These are phyloP conservation scores for Hoplias malabaricus DNA, from an alignment of 2,113 vertebrate genomes.

Conservation along the genomic window DNA sequence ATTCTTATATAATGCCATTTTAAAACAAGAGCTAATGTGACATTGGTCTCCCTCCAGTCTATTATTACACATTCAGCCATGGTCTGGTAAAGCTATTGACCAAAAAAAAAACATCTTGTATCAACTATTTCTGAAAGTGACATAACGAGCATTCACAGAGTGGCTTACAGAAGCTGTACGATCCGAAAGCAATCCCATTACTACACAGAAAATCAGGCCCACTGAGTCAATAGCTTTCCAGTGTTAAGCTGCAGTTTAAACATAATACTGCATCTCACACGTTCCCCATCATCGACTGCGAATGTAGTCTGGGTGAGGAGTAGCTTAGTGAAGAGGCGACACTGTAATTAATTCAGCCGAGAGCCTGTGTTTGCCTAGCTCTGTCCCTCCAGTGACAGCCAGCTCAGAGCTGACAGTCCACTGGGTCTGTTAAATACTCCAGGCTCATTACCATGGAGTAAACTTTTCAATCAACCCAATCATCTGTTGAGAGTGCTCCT, in stretches of 20 bases:
- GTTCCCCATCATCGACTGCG: slow-evolving; percentile 4
- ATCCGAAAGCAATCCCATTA: neutral
- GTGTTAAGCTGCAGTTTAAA: slow-evolving; percentile 21
- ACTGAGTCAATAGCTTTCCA: neutral
- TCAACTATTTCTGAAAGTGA: neutral
- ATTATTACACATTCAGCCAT: neutral
- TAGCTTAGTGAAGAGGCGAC: slow-evolving; percentile 24
- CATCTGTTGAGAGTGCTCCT: neutral
- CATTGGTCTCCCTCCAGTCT: neutral
- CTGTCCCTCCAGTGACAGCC: slow-evolving; percentile 20
- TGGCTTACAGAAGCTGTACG: neutral
- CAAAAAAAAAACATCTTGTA: neutral
- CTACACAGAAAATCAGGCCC: slow-evolving; percentile 16
- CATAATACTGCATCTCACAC: neutral
- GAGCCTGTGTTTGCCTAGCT: slow-evolving; percentile 19
- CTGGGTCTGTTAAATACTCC: neutral
- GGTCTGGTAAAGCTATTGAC: neutral
- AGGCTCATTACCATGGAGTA: slow-evolving; percentile 33
- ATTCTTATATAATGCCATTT: neutral
- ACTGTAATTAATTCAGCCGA: slow-evolving; percentile 44
- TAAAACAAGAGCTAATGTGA: neutral
- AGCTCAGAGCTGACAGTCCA: slow-evolving; percentile 23
- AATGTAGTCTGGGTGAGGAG: slow-evolving; percentile 3
- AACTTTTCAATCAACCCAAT: slow-evolving; percentile 30
- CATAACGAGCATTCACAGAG: neutral